A percentile compares a stretch with the other conserved stretches of the same genome.
These are phyloP conservation scores for Phylloscopus collybita DNA, from an alignment of 2,797 vertebrate species.

Conservation along the genomic window DNA sequence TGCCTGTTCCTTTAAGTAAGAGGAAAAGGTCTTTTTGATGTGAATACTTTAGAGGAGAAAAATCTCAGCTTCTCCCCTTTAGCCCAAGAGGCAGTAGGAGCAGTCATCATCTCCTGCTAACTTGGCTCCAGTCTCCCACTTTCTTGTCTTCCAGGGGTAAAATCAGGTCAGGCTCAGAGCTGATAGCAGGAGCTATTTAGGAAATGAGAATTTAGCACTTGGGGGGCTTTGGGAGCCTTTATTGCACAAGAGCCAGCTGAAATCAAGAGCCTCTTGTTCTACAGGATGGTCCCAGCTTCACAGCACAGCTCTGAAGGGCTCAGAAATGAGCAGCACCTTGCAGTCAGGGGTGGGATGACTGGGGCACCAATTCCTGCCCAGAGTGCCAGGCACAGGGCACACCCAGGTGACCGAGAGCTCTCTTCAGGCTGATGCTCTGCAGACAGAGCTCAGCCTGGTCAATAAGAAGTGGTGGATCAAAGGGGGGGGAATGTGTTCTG, in stretches of 20 bases:
- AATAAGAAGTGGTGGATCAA: background rate
- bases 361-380: background rate
- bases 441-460: background rate
- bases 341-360: background rate
- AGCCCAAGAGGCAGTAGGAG: background rate
- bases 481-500: background rate
- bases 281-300: background rate
- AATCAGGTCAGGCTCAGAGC: constrained; percentile 39
- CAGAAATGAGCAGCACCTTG: background rate
- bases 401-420: background rate
- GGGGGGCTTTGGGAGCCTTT: background rate
- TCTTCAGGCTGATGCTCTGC: background rate
- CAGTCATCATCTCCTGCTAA: background rate
- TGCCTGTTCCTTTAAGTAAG: constrained; percentile 19
- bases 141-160: background rate
- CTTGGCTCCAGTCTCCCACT: background rate
- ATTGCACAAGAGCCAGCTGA: background rate
- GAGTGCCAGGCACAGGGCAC: background rate
- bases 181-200: background rate
- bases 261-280: constrained; percentile 39
- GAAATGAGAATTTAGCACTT: background rate
- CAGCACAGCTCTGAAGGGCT: background rate
- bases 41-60: background rate
- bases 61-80: background rate
- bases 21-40: constrained; percentile 5